Evolutionary conservation across 2,113 vertebrate genomes (phyloP).

Genomic region (Prolemur simus): DNA sequence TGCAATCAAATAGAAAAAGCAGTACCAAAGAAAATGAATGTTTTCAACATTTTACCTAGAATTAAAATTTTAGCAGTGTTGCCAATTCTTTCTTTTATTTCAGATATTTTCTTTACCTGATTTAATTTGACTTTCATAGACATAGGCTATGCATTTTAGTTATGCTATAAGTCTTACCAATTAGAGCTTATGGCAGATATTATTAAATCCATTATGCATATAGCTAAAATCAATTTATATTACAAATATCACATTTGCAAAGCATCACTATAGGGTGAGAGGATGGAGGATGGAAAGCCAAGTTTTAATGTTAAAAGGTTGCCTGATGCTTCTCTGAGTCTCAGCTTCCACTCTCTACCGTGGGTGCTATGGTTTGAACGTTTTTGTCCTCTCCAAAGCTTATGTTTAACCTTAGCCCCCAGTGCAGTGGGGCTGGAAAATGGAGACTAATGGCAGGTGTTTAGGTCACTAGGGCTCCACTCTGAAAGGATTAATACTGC

Average conservation of each 20-base stretch:
- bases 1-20: not conserved
- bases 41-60: constrained; percentile 9
- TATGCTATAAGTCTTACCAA: not conserved
- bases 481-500: not conserved
- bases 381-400: not conserved
- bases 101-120: not conserved
- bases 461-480: not conserved
- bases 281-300: not conserved
- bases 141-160: not conserved
- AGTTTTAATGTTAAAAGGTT: not conserved
- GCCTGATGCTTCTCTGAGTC: not conserved
- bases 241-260: not conserved
- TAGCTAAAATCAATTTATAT: not conserved
- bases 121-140: not conserved
- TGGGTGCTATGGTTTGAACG: not conserved
- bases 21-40: not conserved
- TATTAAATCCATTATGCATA: not conserved
- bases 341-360: not conserved
- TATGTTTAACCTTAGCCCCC: not conserved
- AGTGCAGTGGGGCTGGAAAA: not conserved
- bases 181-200: not conserved
- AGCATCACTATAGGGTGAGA: not conserved
- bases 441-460: not conserved
- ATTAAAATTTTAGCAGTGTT: not conserved
- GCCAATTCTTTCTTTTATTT: constrained; percentile 1